These are phyloP conservation scores for Mus spicilegus DNA, from an alignment of 2,113 vertebrate species.

Conservation along the genomic window DNA sequence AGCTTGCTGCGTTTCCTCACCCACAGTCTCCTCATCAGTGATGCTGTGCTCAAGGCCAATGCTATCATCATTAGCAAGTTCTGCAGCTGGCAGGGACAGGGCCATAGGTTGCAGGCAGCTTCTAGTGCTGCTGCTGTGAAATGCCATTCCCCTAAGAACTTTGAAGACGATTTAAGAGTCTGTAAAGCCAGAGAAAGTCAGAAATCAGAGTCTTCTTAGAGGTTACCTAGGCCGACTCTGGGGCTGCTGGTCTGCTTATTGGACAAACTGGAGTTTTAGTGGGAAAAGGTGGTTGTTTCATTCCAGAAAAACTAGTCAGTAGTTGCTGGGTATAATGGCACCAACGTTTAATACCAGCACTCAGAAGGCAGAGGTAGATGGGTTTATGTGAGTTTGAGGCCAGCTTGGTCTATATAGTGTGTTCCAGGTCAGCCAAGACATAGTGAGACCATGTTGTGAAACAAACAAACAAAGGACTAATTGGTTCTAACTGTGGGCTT, in stretches of 20 bases:
- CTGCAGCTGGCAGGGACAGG: not conserved
- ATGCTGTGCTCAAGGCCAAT: not conserved
- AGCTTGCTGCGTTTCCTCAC: constrained; percentile 1
- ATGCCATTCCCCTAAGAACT: not conserved
- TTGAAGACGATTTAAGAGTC: constrained; percentile 54
- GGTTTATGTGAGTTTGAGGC: not conserved
- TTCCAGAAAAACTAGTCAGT: not conserved
- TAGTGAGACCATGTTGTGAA: not conserved
- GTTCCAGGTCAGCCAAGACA: not conserved
- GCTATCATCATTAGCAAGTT: constrained; percentile 43
- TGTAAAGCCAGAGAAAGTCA: constrained; percentile 51
- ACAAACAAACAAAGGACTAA: not conserved
- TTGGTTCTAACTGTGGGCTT: no score
- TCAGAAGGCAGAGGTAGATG: not conserved
- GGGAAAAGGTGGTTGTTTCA: not conserved
- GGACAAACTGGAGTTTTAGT: constrained; percentile 13
- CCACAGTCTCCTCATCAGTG: constrained; percentile 40
- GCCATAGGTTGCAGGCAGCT: not conserved
- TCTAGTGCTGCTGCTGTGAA: not conserved
- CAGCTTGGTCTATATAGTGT: not conserved
- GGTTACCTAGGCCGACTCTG: not conserved
- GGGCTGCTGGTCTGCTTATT: not conserved
- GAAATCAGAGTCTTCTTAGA: not conserved
- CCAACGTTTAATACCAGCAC: not conserved
- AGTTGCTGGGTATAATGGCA: not conserved